Evolutionary conservation across 1,140 invertebrate species (phyloP), one percentile per base, ranked within the genome.

Genomic region (Heliconius hewitsoni): DNA sequence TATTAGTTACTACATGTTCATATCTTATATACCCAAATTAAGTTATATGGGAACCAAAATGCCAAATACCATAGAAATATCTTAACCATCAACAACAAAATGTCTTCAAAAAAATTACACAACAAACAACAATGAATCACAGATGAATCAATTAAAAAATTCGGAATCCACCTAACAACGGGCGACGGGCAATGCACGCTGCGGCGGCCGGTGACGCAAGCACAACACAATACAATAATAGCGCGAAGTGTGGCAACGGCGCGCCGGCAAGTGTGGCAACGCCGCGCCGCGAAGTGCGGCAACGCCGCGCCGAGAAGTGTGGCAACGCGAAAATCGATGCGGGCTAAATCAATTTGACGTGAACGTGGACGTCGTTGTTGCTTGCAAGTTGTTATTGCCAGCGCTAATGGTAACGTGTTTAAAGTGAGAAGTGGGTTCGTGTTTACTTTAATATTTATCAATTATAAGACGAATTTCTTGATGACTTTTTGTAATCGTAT

Each of bases 311-410:
- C 71, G 50, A 42, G 70, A 73, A 80, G 78, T 30, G 72, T 74
- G 84, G 82, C 83, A 83, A 82, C 81, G 76, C 78, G 77, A 55
- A 73, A 82, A 83, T 83, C 85, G 83, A 83, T 81, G 76, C 77
- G 70, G 77, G 74, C 71, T 79, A 79, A 79, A 79, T 79, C 78
- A 79, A 79, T 79, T 79, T 76, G 78, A 76, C 75, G 78, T 79
- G 75, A 13, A 79, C 78, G 78, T 79, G 16, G 16, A 57, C 55
- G 60, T 30, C 27, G 23, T 66, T 30, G 57, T 66, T 27, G 55
- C 57, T 66, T 23, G 55, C 42, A 13, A 42, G 2, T 57, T 57
- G n/a, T 52, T 52, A 52, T 66, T 66, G 60, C 60, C 30, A 16
- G 9, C 23, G 60, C n/a, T 57, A 3, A 52, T 52, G 6, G 18